Conservation (phyloP, 2,113 vertebrate genomes). For the Colinus virginianus region DNA sequence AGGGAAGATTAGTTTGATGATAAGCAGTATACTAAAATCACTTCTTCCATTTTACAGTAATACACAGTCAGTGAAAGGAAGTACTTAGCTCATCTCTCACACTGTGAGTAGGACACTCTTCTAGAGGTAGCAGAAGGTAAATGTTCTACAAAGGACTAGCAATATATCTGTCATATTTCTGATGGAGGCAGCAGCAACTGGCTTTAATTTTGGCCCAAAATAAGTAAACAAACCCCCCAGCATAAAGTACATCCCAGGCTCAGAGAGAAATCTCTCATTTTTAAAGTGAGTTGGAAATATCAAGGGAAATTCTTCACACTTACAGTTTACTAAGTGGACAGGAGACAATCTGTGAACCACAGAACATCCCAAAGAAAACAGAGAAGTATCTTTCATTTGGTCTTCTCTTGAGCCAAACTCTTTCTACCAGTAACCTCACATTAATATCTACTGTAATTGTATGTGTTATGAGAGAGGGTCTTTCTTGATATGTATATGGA, state of each 20-base stretch:
- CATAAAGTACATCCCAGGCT: background rate
- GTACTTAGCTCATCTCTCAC: background rate
- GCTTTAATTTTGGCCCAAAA: background rate
- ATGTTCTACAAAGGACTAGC: background rate
- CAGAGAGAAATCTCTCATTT: background rate
- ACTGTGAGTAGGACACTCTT: background rate
- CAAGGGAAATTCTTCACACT: background rate
- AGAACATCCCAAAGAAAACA: background rate
- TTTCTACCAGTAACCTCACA: rapidly evolving
- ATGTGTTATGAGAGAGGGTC: background rate
- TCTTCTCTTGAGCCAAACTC: background rate
- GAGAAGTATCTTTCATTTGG: background rate
- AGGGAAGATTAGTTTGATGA: background rate
- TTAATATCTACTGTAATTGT: background rate
- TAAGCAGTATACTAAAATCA: background rate
- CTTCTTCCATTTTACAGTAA: background rate
- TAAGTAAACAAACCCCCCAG: background rate
- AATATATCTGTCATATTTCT: background rate
- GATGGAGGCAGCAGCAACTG: background rate
- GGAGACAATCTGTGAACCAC: background rate
- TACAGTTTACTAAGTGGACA: background rate
- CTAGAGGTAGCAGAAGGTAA: background rate
- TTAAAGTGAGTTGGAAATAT: background rate
- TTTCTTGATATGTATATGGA: background rate
- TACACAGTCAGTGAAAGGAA: background rate